Evolutionary conservation across 2,113 vertebrate genomes (phyloP).

Genomic region (Chamaetylas fuelleborni): DNA sequence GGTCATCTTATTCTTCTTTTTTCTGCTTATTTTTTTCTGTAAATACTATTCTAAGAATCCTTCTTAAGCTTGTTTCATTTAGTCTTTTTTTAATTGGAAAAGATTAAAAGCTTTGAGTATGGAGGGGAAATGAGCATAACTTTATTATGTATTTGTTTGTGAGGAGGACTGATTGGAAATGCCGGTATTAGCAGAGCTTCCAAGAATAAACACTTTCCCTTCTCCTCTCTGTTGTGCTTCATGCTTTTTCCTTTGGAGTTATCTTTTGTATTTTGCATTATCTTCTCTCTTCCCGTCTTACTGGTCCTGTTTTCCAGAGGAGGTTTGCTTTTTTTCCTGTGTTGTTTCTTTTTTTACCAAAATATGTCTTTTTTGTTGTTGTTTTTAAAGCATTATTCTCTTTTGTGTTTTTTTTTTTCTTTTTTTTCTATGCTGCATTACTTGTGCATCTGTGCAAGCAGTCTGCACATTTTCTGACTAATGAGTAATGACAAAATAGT

Average conservation of each 20-base stretch:
- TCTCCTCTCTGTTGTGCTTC: neutral
- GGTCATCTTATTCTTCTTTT: neutral
- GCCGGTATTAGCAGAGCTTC: neutral
- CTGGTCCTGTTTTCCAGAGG: neutral
- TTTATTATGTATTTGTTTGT: neutral
- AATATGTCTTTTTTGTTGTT: neutral
- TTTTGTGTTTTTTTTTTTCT: neutral
- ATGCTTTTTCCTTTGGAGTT: neutral
- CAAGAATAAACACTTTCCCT: neutral
- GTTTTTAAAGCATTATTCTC: neutral
- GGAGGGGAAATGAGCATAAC: neutral
- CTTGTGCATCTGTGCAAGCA: neutral
- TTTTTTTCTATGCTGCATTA: neutral
- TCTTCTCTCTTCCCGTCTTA: neutral
- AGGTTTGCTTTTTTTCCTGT: neutral
- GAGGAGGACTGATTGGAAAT: neutral
- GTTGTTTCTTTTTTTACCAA: neutral
- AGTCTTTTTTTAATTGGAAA: neutral
- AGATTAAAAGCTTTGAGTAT: neutral
- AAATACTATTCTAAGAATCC: neutral
- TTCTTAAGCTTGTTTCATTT: neutral
- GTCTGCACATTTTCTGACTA: neutral
- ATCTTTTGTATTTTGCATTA: neutral
- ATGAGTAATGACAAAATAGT: neutral
- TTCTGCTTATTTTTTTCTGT: neutral